Conservation (phyloP, 2,113 vertebrate genomes). For the Gasterosteus aculeatus region DNA sequence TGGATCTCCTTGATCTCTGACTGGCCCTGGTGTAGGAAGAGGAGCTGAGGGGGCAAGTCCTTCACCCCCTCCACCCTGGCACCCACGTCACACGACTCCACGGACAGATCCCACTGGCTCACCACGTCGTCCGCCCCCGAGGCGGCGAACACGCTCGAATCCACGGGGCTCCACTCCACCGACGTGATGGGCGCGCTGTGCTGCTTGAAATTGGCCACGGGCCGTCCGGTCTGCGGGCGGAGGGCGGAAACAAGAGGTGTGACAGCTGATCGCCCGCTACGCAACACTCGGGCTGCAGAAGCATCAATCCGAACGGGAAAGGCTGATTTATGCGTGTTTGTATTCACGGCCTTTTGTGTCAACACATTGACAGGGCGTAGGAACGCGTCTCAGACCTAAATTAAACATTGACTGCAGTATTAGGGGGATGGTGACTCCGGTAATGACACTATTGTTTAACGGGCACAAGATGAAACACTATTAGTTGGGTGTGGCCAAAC, state of each 20-base stretch:
- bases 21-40: slow-evolving; percentile 93
- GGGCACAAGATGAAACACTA: slow-evolving; percentile 7
- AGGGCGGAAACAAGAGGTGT: neutral
- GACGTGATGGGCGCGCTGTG: slow-evolving; percentile 90
- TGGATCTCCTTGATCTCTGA: slow-evolving; percentile 91
- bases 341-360: neutral
- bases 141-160: slow-evolving; percentile 89
- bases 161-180: slow-evolving; percentile 89
- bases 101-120: slow-evolving; percentile 92
- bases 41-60: slow-evolving; percentile 88
- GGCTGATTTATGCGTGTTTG: neutral
- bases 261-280: neutral
- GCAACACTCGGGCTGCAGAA: neutral
- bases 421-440: neutral
- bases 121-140: slow-evolving; percentile 87
- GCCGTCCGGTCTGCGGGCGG: slow-evolving; percentile 78
- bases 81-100: slow-evolving; percentile 85
- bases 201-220: slow-evolving; percentile 92
- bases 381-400: neutral
- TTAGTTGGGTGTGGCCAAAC: slow-evolving; percentile 7
- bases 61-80: slow-evolving; percentile 72
- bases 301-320: too few species aligned
- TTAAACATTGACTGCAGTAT: neutral
- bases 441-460: slow-evolving; percentile 4
- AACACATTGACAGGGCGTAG: neutral